Percentiles rank a stretch among this genome's conserved stretches.
Conservation (phyloP, 92 coral and sea anemone genomes). For the Zoanthus gigantus region DNA sequence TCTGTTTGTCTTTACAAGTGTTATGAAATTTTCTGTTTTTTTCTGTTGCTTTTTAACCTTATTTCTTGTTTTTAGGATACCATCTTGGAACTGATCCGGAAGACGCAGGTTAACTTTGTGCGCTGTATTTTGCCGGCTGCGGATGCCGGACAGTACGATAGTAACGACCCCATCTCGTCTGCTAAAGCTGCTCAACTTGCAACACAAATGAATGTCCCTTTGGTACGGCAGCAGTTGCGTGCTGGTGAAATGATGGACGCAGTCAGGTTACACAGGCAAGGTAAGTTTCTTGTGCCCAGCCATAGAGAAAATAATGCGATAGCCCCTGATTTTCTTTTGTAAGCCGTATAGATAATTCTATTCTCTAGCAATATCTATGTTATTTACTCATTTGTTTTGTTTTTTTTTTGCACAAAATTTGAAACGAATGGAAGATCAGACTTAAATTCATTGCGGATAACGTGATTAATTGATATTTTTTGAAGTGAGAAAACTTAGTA, state of each 20-base stretch:
- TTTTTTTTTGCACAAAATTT: too few relatives aligned
- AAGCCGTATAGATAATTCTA: too few relatives aligned
- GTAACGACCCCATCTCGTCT: slow-evolving; percentile 59
- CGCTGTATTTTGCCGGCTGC: slow-evolving; percentile 93
- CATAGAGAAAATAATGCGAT: too few relatives aligned
- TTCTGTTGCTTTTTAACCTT: background rate
- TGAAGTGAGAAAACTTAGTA: too few relatives aligned
- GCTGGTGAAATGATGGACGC: slow-evolving; percentile 96
- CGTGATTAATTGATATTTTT: too few relatives aligned
- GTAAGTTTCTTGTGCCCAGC: slow-evolving; percentile 50
- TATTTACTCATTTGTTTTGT: too few relatives aligned
- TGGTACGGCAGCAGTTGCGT: slow-evolving; percentile 87
- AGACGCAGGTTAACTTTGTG: slow-evolving; percentile 94
- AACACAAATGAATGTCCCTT: slow-evolving; percentile 85
- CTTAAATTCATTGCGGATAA: too few relatives aligned
- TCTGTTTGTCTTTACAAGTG: too few relatives aligned
- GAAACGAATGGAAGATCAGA: too few relatives aligned
- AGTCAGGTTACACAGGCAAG: slow-evolving; percentile 96
- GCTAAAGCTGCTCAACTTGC: slow-evolving; percentile 70
- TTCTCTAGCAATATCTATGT: too few relatives aligned
- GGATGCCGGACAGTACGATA: slow-evolving; percentile 76
- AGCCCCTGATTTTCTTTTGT: too few relatives aligned
- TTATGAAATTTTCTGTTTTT: too few relatives aligned
- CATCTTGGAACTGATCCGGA: slow-evolving; percentile 92
- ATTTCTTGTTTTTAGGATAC: slow-evolving; percentile 73